Evolutionary conservation across 2,113 vertebrate species (phyloP).

Genomic region (Apodemus sylvaticus): DNA sequence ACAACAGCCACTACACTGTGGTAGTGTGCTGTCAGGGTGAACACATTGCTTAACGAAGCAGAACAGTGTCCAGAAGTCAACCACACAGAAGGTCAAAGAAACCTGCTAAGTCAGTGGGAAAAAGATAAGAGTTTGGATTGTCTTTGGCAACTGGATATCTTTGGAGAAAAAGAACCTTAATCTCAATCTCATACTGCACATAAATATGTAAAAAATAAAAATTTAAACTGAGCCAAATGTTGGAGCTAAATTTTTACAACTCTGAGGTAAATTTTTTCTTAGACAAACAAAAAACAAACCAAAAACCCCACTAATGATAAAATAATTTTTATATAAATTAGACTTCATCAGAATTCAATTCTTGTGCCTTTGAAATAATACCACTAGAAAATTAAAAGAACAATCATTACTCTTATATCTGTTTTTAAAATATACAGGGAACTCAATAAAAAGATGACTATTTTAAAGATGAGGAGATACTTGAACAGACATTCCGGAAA

Average conservation of each 20-base stretch:
- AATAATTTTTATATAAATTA: neutral
- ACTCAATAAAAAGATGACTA: neutral
- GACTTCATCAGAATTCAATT: conserved; percentile 33
- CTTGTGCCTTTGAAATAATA: conserved; percentile 8
- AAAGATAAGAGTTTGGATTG: neutral
- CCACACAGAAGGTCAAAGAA: neutral
- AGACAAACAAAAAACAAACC: neutral
- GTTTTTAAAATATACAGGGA: conserved; percentile 11
- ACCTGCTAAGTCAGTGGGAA: neutral
- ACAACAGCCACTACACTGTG: neutral
- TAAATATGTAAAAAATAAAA: conserved; percentile 22
- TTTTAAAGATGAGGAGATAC: conserved; percentile 22
- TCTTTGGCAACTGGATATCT: neutral
- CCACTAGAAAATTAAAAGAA: conserved; percentile 25
- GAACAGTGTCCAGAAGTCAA: conserved; percentile 7
- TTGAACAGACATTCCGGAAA: conserved; percentile 10
- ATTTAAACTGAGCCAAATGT: neutral
- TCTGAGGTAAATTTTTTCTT: neutral
- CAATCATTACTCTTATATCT: neutral
- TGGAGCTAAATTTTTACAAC: conserved; percentile 29
- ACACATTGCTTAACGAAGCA: neutral
- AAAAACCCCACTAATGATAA: neutral
- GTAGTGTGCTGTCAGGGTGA: neutral
- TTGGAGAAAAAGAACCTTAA: neutral
- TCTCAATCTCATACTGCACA: neutral